Evolutionary conservation across 2,797 vertebrate species (phyloP).

Genomic region (Propithecus perrieri): DNA sequence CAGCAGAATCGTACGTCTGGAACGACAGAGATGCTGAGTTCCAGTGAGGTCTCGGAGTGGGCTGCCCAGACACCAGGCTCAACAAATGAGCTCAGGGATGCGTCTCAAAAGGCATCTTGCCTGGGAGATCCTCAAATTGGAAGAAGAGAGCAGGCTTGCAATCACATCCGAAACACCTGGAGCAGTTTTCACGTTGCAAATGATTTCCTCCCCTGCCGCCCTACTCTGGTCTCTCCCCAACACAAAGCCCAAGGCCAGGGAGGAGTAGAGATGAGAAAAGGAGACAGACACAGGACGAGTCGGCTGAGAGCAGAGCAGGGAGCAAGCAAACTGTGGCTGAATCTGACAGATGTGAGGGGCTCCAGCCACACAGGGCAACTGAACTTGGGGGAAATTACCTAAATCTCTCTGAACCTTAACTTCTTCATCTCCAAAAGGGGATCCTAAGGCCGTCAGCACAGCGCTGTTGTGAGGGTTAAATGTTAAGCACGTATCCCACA

Average conservation of each 20-base stretch:
- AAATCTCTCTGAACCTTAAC: neutral
- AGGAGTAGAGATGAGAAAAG: neutral
- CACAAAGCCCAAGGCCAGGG: neutral
- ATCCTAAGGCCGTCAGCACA: neutral
- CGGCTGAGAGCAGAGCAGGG: neutral
- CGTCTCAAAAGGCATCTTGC: neutral
- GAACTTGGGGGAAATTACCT: neutral
- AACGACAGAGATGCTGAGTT: neutral
- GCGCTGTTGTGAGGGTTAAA: neutral
- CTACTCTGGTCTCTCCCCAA: neutral
- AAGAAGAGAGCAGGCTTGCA: too few species aligned
- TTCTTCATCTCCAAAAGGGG: neutral
- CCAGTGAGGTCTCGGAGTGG: fast-evolving
- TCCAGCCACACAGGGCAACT: neutral
- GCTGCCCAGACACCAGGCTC: fast-evolving
- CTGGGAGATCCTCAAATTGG: neutral
- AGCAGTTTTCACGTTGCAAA: neutral
- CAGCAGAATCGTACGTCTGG: fast-evolving
- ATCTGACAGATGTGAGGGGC: neutral
- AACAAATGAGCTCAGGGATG: neutral
- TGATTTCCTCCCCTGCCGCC: neutral
- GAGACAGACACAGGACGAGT: neutral
- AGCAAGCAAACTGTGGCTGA: neutral
- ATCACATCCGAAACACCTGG: neutral
- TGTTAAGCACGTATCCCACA: neutral